phyloP scores from a whole-genome alignment of 2,797 vertebrate species.

The Sciurus vulgaris region DNA sequence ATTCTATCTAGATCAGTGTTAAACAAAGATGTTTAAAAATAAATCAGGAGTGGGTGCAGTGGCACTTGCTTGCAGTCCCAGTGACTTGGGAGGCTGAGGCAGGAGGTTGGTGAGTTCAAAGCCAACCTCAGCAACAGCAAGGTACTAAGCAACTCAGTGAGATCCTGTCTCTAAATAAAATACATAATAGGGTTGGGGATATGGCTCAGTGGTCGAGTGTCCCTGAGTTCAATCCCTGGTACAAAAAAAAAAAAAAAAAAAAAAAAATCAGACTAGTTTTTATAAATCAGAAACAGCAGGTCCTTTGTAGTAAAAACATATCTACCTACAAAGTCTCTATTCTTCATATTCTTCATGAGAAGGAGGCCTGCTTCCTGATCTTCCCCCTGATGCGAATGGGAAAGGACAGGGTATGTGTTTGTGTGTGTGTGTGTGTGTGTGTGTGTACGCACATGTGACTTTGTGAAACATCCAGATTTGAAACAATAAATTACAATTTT shows the following conservation, averaged over 20 bases:
- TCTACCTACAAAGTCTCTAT: neutral
- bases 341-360: neutral
- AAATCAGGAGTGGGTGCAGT: neutral
- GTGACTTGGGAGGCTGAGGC: too few relatives aligned
- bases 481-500: neutral
- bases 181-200: too few relatives aligned
- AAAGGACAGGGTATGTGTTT: neutral
- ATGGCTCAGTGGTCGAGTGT: too few relatives aligned
- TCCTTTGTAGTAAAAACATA: neutral
- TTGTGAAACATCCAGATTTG: neutral
- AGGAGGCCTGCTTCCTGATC: neutral
- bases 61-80: too few relatives aligned
- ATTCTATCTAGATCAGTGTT: neutral
- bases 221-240: too few relatives aligned
- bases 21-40: slow-evolving; percentile 22
- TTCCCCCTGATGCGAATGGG: neutral
- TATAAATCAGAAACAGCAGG: neutral
- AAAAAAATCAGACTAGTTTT: neutral
- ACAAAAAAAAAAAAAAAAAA: neutral
- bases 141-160: too few relatives aligned
- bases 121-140: too few relatives aligned
- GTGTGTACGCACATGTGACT: neutral
- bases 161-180: too few relatives aligned
- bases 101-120: too few relatives aligned
- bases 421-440: neutral